phyloP scores from a whole-genome alignment of 2,113 vertebrate species.

The Hiodon tergisus region DNA sequence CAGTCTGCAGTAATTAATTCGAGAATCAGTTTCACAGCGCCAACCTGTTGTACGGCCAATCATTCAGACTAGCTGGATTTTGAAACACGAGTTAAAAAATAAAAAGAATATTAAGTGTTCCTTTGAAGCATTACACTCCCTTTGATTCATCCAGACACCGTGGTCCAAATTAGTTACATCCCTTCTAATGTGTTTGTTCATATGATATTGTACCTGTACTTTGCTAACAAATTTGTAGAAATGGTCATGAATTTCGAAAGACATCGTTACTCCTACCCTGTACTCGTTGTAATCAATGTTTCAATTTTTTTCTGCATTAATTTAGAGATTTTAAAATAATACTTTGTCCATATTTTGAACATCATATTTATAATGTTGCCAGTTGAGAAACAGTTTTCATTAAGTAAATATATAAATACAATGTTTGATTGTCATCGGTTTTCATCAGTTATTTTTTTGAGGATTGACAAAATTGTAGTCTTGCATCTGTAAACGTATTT shows the following conservation, averaged over 20 bases:
- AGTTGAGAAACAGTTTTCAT: background rate
- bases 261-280: background rate
- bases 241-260: no score
- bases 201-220: no score
- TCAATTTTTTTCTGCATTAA: background rate
- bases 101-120: no score
- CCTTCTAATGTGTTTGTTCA: no score
- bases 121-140: slow-evolving; percentile 66
- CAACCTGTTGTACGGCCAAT: slow-evolving; percentile 37
- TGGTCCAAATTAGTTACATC: no score
- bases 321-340: no score
- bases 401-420: background rate
- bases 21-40: slow-evolving; percentile 30
- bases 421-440: background rate
- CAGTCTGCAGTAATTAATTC: slow-evolving; percentile 2
- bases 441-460: background rate
- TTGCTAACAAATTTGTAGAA: no score
- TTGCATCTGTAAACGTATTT: no score
- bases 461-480: background rate
- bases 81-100: slow-evolving; percentile 43
- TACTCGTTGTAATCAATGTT: background rate
- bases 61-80: slow-evolving; percentile 60
- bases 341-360: no score
- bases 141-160: slow-evolving; percentile 55
- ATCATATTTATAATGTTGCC: no score